phyloP scores from a whole-genome alignment of 1,140 invertebrate species.

The Megathymus violae region DNA sequence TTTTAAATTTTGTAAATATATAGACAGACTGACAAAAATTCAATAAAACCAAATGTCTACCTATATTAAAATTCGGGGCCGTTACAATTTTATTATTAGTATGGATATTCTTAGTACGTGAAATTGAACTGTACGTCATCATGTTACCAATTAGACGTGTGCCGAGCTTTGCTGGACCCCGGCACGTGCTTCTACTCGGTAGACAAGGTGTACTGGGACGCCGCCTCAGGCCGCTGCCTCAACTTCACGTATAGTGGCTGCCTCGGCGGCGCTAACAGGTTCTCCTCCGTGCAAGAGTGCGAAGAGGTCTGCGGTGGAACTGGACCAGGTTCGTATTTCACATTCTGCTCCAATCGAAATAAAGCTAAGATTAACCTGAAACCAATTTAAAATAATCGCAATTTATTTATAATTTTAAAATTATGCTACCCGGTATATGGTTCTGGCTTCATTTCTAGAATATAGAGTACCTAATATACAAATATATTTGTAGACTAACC shows the following conservation, averaged over 20 bases:
- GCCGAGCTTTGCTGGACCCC: slow-evolving; percentile 84
- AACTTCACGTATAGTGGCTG: slow-evolving; percentile 93
- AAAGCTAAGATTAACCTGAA: background rate
- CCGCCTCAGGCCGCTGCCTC: slow-evolving; percentile 80
- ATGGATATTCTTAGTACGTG: too few relatives aligned
- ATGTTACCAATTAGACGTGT: slow-evolving; percentile 84
- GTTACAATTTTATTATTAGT: too few relatives aligned
- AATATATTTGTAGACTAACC: too few relatives aligned
- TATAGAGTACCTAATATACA: too few relatives aligned
- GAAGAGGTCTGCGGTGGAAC: slow-evolving; percentile 51
- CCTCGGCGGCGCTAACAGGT: slow-evolving; percentile 91
- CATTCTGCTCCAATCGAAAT: background rate
- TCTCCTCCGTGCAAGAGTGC: slow-evolving; percentile 67
- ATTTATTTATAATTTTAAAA: background rate
- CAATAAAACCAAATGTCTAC: too few relatives aligned
- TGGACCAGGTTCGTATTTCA: slow-evolving; percentile 52
- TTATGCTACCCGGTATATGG: too few relatives aligned
- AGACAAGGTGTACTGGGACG: slow-evolving; percentile 89
- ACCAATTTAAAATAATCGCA: background rate
- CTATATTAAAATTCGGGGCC: too few relatives aligned
- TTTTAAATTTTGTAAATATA: too few relatives aligned
- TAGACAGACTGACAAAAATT: too few relatives aligned
- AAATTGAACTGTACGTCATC: background rate
- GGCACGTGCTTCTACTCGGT: slow-evolving; percentile 88
- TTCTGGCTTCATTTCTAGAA: too few relatives aligned